Percentiles rank a stretch among this genome's conserved stretches.
Evolutionary conservation across 2,113 vertebrate genomes (phyloP).

Genomic region (Pleuronectes platessa): DNA sequence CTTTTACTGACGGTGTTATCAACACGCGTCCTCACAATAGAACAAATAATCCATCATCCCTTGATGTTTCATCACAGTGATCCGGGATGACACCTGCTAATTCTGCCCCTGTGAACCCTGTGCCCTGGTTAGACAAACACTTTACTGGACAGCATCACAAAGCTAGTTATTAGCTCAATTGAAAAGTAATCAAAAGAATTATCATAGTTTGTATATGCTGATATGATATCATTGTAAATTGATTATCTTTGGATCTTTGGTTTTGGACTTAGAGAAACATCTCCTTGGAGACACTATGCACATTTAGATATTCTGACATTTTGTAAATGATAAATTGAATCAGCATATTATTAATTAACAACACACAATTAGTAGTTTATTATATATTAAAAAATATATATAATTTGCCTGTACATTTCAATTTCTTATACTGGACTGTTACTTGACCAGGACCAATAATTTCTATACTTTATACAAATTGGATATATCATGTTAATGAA

Average conservation of each 20-base stretch:
- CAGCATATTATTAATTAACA: too few relatives aligned
- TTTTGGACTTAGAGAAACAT: too few relatives aligned
- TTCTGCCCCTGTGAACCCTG: conserved; percentile 17
- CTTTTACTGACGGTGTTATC: conserved; percentile 50
- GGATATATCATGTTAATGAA: neutral
- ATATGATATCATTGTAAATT: neutral
- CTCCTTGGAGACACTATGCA: too few relatives aligned
- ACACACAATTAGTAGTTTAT: too few relatives aligned
- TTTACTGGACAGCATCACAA: neutral
- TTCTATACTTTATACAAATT: neutral
- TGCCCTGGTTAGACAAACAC: neutral
- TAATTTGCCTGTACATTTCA: neutral
- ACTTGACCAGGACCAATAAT: neutral
- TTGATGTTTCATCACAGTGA: conserved; percentile 17
- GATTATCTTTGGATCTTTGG: neutral
- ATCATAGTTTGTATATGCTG: neutral
- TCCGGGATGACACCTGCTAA: conserved; percentile 15
- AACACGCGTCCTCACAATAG: conserved; percentile 22
- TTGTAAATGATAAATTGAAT: too few relatives aligned
- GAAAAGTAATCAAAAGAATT: neutral
- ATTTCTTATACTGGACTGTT: neutral
- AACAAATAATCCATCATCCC: conserved; percentile 22
- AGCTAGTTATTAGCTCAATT: neutral
- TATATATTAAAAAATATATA: too few relatives aligned
- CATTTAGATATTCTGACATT: too few relatives aligned